phyloP scores from a whole-genome alignment of 2,113 vertebrate species.

The Protobothrops mucrosquamatus region DNA sequence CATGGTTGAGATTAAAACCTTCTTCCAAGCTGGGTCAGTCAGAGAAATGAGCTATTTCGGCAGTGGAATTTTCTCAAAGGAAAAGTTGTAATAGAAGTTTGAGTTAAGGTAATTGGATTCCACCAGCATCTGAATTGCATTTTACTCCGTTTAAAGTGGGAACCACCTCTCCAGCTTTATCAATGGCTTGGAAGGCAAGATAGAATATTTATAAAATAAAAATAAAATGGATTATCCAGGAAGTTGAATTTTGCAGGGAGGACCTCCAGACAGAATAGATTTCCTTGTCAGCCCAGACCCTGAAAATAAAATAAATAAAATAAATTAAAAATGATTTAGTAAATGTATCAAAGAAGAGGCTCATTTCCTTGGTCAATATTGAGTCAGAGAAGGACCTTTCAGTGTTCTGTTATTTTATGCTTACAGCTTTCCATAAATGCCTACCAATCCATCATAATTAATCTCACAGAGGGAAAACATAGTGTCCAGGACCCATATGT shows the following conservation, averaged over 20 bases:
- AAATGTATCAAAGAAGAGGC: not conserved
- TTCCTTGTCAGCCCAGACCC: not conserved
- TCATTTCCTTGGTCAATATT: too few species aligned
- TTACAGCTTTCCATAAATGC: slow-evolving; percentile 67
- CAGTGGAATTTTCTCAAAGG: not conserved
- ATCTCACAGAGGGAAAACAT: slow-evolving; percentile 43
- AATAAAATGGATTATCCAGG: not conserved
- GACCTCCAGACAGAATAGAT: not conserved
- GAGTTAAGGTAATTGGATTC: not conserved
- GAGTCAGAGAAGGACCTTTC: not conserved
- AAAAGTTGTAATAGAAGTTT: not conserved
- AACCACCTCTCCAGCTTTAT: not conserved
- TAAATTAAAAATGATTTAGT: not conserved
- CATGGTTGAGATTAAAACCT: not conserved
- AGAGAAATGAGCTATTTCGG: not conserved
- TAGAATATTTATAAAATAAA: not conserved
- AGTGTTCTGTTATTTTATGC: not conserved
- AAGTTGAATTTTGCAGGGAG: not conserved
- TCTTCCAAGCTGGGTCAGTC: not conserved
- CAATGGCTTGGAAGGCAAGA: not conserved
- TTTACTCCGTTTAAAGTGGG: not conserved
- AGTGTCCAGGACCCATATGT: slow-evolving; percentile 29
- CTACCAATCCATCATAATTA: slow-evolving; percentile 65
- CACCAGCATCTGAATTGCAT: not conserved
- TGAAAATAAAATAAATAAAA: not conserved